Evolutionary conservation across 1,140 invertebrate genomes (phyloP), one percentile per base, ranked within the genome.

Genomic region (Ganaspis sp.): DNA sequence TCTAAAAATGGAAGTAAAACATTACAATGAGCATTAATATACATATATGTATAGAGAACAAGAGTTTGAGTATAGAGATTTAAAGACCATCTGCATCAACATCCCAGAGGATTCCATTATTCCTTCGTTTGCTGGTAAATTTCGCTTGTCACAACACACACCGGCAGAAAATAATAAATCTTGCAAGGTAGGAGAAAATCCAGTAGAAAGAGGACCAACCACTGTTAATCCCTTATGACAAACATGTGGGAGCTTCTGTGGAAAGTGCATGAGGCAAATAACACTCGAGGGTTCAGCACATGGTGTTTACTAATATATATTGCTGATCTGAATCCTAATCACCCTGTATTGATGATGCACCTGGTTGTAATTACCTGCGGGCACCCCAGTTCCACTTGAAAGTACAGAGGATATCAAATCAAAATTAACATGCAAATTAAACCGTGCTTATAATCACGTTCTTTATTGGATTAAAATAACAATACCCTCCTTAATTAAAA

Each of bases 141-240:
- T 58, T 58, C 19, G 23, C 54, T 23, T 58, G 54, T 58, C 54
- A 58, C 19, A 58, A 58, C 54, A 58, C 53, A 54, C 54, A 26
- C 54, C 54, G 23, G 54, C 2, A 5, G 9, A 58, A 23, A 11
- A 58, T 58, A 58, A 58, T 58, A 58, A 58, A 58, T 58, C 54
- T 58, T 15, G 54, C 54, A 23, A 29, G 54, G 23, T 58, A 58
- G 54, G 21, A 45, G 21, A 58, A 58, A 58, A 58, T 58, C 23
- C 54, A 58, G 9, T 4, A 26, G 19, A 23, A 58, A 58, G 54
- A 26, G 54, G 54, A 58, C 54, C 54, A 58, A 29, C 54, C 54
- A 58, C 54, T 58, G 54, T 58, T 58, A 58, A 58, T 58, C 54
- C 54, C 54, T 58, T 58, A 58, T 58, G 54, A 23, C 54, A 58